These are phyloP conservation scores for Amphipoea oculea DNA, from an alignment of 2,888 invertebrate species.

Conservation along the genomic window DNA sequence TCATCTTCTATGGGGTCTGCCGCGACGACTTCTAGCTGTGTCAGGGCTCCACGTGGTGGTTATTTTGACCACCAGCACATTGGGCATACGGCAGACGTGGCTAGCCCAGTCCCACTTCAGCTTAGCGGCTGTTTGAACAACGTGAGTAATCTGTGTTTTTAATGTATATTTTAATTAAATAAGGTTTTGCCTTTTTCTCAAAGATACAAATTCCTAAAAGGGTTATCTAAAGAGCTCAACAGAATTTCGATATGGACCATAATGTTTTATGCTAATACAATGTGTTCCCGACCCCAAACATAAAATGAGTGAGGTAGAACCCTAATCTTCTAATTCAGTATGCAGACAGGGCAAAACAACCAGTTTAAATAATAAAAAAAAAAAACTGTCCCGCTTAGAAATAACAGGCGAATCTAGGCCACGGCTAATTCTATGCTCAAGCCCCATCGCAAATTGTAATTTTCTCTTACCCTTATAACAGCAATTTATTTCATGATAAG, in stretches of 20 bases:
- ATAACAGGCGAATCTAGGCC: conserved; percentile 68
- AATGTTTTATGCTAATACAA: conserved; percentile 64
- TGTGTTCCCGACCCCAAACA: conserved; percentile 56
- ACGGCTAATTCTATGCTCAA: conserved; percentile 81
- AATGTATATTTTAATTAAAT: conserved; percentile 21
- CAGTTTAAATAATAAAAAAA: conserved; percentile 61
- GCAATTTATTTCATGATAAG: conserved; percentile 86
- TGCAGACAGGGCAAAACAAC: conserved; percentile 57
- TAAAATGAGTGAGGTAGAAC: conserved; percentile 58
- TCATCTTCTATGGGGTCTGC: too few relatives aligned
- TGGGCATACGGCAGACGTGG: too few relatives aligned
- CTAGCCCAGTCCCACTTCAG: too few relatives aligned
- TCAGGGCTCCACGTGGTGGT: too few relatives aligned
- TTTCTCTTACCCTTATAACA: conserved; percentile 83
- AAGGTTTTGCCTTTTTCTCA: conserved; percentile 9
- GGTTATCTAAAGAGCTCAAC: conserved; percentile 43
- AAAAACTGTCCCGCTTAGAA: conserved; percentile 56
- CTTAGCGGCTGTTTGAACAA: too few relatives aligned
- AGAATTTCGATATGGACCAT: conserved; percentile 50
- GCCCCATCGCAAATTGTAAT: conserved; percentile 87
- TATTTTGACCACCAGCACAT: too few relatives aligned
- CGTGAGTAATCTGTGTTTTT: too few relatives aligned
- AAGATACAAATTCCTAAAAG: conserved; percentile 56
- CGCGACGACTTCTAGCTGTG: too few relatives aligned
- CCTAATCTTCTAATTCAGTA: conserved; percentile 60